Evolutionary conservation across 1,140 invertebrate genomes (phyloP), one percentile per base, ranked within the genome.

Genomic region (Tetragnatha versicolor): DNA sequence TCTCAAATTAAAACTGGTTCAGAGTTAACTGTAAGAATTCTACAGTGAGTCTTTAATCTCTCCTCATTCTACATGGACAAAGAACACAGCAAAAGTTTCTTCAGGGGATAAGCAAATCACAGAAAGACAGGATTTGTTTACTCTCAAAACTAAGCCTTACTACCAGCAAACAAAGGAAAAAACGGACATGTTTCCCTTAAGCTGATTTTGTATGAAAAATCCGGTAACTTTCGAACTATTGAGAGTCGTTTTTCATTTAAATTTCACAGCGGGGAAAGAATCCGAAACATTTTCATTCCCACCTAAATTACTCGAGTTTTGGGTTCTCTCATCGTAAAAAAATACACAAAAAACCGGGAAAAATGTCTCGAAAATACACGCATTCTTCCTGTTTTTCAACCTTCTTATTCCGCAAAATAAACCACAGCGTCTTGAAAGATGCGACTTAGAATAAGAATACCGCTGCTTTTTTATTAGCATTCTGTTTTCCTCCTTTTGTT

Each of bases 221-320:
- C 39, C 27, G 47, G 51, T 31, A 60, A 60, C 37, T 70, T 70
- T 39, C 33, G 27, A 2, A 60, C 55, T 60, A 45, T 60, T 58
- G 53, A 60, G 22, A 58, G 69, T 60, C n/a, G 33, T 73, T 60
- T 33, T 55, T 55, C 53, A 73, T 73, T 73, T 73, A 60, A 73
- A 73, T 60, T 39, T 73, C 31, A 60, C 69, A n/a, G 25, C 53
- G 69, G 53, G 12, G 51, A 2, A 14, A 25, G 69, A 73, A 73
- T 73, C 45, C 33, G 29, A 73, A 73, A 60, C 53, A 53, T 37
- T 73, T 60, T 73, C 39, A 73, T 60, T 73, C 53, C 39, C 31
- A 17, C 53, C 20, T 60, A 73, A 73, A 73, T 73, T 73, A 73
- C 53, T 29, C 69, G 47, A 39, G 53, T 73, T 73, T 27, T 25